These are phyloP conservation scores for Hyperoplus immaculatus DNA, from an alignment of 2,797 vertebrate genomes.

Conservation along the genomic window DNA sequence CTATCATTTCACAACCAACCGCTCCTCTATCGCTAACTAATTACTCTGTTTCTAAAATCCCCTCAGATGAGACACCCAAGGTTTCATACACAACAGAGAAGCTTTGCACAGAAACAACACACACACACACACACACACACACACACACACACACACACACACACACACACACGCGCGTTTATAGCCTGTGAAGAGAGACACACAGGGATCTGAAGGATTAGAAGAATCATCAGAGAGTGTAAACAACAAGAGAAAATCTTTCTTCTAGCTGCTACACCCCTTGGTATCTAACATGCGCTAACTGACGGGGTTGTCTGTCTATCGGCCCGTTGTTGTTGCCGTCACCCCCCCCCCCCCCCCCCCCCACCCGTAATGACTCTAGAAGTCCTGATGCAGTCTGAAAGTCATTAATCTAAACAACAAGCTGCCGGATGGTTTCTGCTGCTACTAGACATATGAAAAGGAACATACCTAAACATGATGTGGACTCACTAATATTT, in stretches of 20 bases:
- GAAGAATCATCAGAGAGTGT: slow-evolving; percentile 60
- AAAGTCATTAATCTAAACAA: slow-evolving; percentile 42
- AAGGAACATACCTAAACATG: not conserved
- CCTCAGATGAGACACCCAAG: slow-evolving; percentile 63
- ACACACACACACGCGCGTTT: too few species aligned
- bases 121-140: not conserved
- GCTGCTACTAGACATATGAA: not conserved
- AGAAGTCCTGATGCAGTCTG: slow-evolving; percentile 20
- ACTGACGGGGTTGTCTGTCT: slow-evolving; percentile 25
- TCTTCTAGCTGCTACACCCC: slow-evolving; percentile 8
- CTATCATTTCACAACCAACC: slow-evolving; percentile 75
- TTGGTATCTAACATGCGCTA: slow-evolving; percentile 15
- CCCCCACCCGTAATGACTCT: not conserved
- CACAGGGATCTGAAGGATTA: slow-evolving; percentile 58
- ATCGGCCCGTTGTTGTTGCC: slow-evolving; percentile 16
- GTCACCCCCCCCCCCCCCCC: not conserved
- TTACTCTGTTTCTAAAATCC: slow-evolving; percentile 78
- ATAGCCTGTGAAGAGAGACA: slow-evolving; percentile 1
- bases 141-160: too few species aligned
- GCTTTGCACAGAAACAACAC: slow-evolving; percentile 43
- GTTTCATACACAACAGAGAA: slow-evolving; percentile 58
- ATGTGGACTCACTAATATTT: not conserved
- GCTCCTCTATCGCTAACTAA: slow-evolving; percentile 78
- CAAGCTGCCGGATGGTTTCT: not conserved
- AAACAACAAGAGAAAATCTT: slow-evolving; percentile 53